These are phyloP conservation scores for Antidorcas marsupialis DNA, from an alignment of 2,113 vertebrate species.

Conservation along the genomic window DNA sequence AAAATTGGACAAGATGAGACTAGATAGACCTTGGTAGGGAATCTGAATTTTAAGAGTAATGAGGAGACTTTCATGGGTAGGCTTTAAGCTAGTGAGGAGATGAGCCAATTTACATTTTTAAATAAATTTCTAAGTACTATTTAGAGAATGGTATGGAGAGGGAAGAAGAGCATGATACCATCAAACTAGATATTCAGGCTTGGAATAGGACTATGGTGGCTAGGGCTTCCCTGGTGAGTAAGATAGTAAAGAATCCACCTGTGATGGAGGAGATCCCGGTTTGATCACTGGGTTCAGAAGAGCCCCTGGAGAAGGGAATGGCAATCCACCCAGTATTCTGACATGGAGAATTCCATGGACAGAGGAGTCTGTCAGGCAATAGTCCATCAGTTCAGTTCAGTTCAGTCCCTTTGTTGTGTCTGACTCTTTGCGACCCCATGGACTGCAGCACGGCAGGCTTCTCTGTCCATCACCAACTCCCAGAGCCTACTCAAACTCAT, in stretches of 20 bases:
- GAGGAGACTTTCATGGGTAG: neutral
- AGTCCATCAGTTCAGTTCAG: neutral
- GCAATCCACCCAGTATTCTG: neutral
- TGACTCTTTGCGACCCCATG: neutral
- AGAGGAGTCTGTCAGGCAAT: neutral
- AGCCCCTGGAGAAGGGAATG: neutral
- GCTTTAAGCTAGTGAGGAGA: neutral
- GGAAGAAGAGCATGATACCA: neutral
- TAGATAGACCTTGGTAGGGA: neutral
- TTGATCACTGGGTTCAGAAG: neutral
- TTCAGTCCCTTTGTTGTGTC: neutral
- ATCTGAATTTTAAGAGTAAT: neutral
- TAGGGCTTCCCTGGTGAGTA: neutral
- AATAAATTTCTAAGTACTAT: neutral
- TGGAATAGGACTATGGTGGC: neutral
- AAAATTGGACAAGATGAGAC: neutral
- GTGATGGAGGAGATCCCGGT: fast-evolving
- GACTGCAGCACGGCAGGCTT: neutral
- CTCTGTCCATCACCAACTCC: neutral
- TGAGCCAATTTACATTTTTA: neutral
- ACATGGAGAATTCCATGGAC: neutral
- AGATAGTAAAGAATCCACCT: neutral
- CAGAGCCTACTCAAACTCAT: neutral
- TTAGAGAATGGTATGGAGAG: neutral
- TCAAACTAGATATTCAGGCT: neutral